Evolutionary conservation across 2,797 vertebrate species (phyloP), one percentile per base, ranked within the genome.

Genomic region (Odontamblyopus rebecca): DNA sequence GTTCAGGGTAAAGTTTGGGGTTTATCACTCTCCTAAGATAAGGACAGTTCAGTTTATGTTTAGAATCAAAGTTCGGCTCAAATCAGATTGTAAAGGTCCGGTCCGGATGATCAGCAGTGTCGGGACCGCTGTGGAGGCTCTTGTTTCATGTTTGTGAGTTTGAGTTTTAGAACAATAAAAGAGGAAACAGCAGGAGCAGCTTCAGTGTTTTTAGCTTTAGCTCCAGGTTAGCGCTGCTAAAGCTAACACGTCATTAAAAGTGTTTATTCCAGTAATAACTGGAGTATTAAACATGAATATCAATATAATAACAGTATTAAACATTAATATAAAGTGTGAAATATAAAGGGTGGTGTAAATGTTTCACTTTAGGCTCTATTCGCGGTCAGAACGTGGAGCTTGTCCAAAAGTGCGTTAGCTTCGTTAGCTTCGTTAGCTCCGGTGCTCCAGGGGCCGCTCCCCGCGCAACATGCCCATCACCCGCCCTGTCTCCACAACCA

Each of bases 1-100:
- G 61, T 50, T 71, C 68, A 73, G 78, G 68, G 54, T 69, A 79
- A 76, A 80, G 71, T 68, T 74, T 73, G 63, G 70, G 38, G 50
- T 69, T 69, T 79, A 75, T 67, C 44, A 30, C 48, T 32, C 35
- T 16, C 2, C 60, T 61, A 5, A 61, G 29, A 61, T 32, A 48
- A 61, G 15, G 27, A 27, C 15, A 18, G 23, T 13, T 29, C 12
- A 13, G 26, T 13, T 59, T 27, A 6, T 18, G 19, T 53, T 53
- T 5, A 53, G 19, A 53, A 53, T 16, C 15, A 53, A 53, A 53
- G 5, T 5, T 53, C 18, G 15, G 50, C 8, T 12, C 18, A 56
- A 57, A 38, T 9, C 35, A 6, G 4, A 1, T 7, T 4, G 5
- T 1, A 57, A 38, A 38, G 35, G 35, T 38, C 35, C 35, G 35